Base-by-base conservation (phyloP, 1,140 invertebrate genomes). In the Cotesia vestalis region DNA sequence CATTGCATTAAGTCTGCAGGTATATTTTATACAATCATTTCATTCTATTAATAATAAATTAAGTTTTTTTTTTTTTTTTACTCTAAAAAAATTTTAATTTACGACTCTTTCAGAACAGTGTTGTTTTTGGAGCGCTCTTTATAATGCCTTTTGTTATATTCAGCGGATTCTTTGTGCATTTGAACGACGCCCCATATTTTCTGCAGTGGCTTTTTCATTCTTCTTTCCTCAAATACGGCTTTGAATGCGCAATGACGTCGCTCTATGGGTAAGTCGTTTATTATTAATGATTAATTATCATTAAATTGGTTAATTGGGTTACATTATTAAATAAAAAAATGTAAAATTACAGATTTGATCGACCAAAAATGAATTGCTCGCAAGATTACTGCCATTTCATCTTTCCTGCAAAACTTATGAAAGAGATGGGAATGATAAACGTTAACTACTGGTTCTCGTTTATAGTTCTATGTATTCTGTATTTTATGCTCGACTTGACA, bases 71-170 rank as follows among this genome's bases (percentile, higher is more conserved):
- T 59, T 64, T 64, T 36, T 73, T 46, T 46, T 46, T 46, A 46
- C 40, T 46, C 5, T 46, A 46, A 27, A 27, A 27, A 27, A 68
- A 71, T 73, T 71, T 77, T 73, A 63, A 72, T 79, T 75, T 67
- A 68, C 73, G 40, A 46, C 6, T 46, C 87, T 27, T 90, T 66
- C 84, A 94, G 92, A 89, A 92, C 78, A 92, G 91, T 5, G 94
- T 96, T 1, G 93, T 97, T 77, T 90, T 98, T 81, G 96, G 95
- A 17, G 95, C 96, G 27, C 86, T 93, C 4, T 90, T 91, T 62
- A 92, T 95, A 71, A 92, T 94, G 83, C 96, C 94, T 0, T 95
- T 97, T 79, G 89, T 95, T 6, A 89, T 97, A 74, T 98, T 95
- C 78, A 93, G 92, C 55, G 96, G 96, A 17, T 97, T 97, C 86